Percentiles rank a stretch among this genome's conserved stretches.
Evolutionary conservation across 2,113 vertebrate species (phyloP).

Genomic region (Notechis scutatus): DNA sequence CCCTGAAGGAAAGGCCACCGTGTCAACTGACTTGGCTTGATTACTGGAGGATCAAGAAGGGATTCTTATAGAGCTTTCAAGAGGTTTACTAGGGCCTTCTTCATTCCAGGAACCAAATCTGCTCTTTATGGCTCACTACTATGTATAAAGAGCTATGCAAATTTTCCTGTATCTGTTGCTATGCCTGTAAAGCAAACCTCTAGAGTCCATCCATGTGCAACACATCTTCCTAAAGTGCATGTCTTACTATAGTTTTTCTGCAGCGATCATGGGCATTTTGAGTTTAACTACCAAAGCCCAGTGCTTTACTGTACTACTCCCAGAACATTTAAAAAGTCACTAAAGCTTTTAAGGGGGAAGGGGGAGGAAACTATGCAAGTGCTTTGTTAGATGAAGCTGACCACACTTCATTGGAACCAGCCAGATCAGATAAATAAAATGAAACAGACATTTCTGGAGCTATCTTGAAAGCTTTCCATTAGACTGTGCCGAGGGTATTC

Average conservation of each 20-base stretch:
- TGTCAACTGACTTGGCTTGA: background rate
- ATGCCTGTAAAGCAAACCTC: constrained; percentile 64
- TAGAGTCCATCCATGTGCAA: constrained; percentile 63
- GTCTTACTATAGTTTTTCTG: constrained; percentile 69
- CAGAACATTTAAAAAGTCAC: constrained; percentile 66
- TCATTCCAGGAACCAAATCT: constrained; percentile 32
- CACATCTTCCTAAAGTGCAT: constrained; percentile 72
- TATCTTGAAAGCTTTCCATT: constrained; percentile 97
- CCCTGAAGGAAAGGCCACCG: too few relatives aligned
- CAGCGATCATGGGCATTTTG: constrained; percentile 68
- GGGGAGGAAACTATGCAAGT: constrained; percentile 54
- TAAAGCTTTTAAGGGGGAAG: constrained; percentile 70
- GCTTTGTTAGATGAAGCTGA: constrained; percentile 66
- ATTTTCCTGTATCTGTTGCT: constrained; percentile 51
- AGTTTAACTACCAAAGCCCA: constrained; percentile 73
- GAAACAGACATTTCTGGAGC: constrained; percentile 77
- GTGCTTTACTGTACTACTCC: constrained; percentile 70
- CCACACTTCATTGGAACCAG: constrained; percentile 79
- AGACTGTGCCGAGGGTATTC: constrained; percentile 78
- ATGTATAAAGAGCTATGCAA: constrained; percentile 51
- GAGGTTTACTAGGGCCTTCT: background rate
- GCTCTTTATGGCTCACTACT: constrained; percentile 30
- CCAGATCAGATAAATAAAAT: constrained; percentile 79
- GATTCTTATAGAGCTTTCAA: background rate
- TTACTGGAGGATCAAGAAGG: background rate